Evolutionary conservation across 1,140 invertebrate species (phyloP).

Genomic region (Scaptodrosophila lebanonensis): DNA sequence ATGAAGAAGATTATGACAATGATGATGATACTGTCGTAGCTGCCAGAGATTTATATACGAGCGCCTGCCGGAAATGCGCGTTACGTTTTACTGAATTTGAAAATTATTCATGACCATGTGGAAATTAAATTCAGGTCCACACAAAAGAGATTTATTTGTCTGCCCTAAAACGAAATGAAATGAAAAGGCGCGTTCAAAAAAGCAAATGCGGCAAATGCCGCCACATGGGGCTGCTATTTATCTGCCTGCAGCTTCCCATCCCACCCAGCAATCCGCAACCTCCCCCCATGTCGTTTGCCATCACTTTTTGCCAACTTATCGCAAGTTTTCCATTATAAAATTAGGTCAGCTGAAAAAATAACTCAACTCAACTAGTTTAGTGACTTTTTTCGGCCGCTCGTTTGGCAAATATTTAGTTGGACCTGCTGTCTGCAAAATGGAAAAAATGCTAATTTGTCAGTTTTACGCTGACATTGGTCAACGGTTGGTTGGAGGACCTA

Average conservation of each 20-base stretch:
- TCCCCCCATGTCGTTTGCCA: conserved; percentile 3
- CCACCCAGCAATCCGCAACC: too few relatives aligned
- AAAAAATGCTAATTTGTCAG: conserved; percentile 76
- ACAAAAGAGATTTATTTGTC: conserved; percentile 73
- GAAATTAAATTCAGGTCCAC: conserved; percentile 75
- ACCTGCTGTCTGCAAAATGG: conserved; percentile 48
- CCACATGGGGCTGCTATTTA: conserved; percentile 57
- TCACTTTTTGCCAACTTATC: conserved; percentile 54
- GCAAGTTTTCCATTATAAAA: conserved; percentile 75
- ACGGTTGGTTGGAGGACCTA: background rate
- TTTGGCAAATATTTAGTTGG: conserved; percentile 66
- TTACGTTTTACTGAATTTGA: conserved; percentile 73
- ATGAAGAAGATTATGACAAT: conserved; percentile 26
- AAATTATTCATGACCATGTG: conserved; percentile 76
- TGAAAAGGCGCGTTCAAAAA: conserved; percentile 39
- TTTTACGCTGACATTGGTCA: conserved; percentile 72
- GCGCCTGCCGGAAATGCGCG: conserved; percentile 57
- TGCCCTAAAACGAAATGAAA: conserved; percentile 51
- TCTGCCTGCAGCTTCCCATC: conserved; percentile 61
- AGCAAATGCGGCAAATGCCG: conserved; percentile 25
- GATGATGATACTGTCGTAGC: conserved; percentile 4
- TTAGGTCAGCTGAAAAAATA: conserved; percentile 75
- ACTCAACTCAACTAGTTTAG: conserved; percentile 68
- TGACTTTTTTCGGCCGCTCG: conserved; percentile 45
- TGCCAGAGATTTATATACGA: background rate